A percentile compares a stretch with the other conserved stretches of the same genome.
phyloP scores from a whole-genome alignment of 2,797 vertebrate species.

The Paedocypris micromegethes region DNA sequence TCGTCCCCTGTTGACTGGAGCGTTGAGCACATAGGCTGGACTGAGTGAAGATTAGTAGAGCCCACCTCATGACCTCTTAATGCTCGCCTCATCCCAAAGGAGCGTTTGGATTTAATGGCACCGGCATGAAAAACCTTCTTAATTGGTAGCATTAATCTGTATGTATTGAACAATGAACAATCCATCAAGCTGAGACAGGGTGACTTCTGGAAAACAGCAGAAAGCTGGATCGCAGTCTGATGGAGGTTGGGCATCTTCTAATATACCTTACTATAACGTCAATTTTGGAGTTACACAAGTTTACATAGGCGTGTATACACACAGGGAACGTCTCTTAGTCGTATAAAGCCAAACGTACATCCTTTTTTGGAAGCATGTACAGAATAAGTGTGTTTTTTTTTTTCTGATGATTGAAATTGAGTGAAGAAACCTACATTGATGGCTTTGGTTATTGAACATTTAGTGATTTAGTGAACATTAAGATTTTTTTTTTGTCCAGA shows the following conservation, averaged over 20 bases:
- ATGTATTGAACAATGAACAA: constrained; percentile 54
- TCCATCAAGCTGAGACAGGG: constrained; percentile 45
- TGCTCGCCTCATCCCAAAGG: constrained; percentile 55
- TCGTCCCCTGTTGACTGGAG: constrained; percentile 53
- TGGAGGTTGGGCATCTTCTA: constrained; percentile 5
- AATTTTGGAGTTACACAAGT: no score
- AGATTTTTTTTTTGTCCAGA: no score
- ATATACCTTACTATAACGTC: constrained; percentile 9
- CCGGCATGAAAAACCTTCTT: constrained; percentile 57
- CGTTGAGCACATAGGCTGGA: constrained; percentile 40
- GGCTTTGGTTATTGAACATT: no score
- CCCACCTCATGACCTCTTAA: constrained; percentile 51
- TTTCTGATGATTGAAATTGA: no score
- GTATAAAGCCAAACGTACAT: no score
- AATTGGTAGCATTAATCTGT: constrained; percentile 64
- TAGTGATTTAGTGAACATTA: no score
- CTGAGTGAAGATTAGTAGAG: constrained; percentile 59
- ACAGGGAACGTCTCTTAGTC: no score
- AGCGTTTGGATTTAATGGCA: constrained; percentile 61
- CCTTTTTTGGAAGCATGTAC: no score
- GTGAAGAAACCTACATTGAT: no score
- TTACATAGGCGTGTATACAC: no score
- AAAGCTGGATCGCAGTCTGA: constrained; percentile 25
- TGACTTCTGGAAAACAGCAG: constrained; percentile 14
- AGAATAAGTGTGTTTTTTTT: no score